These are phyloP conservation scores for Pao palembangensis DNA, from an alignment of 2,113 vertebrate genomes.

Conservation along the genomic window DNA sequence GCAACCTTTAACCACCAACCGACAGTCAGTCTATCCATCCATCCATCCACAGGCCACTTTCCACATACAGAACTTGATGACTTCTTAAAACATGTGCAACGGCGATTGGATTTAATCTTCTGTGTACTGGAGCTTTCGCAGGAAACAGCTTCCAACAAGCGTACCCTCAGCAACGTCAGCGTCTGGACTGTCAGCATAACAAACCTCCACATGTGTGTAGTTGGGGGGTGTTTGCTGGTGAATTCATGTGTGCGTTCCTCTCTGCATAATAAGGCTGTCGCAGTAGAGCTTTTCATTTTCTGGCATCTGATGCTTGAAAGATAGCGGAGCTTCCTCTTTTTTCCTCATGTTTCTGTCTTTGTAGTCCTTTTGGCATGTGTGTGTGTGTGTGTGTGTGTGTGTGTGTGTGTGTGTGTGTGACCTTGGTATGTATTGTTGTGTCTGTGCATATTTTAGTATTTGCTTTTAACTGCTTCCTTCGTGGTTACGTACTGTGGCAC, in stretches of 20 bases:
- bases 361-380: neutral
- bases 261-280: slow-evolving; percentile 5
- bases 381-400: slow-evolving; percentile 3
- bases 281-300: neutral
- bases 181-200: slow-evolving; percentile 24
- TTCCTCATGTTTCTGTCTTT: too few relatives aligned
- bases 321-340: too few relatives aligned
- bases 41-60: slow-evolving; percentile 30
- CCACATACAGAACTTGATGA: slow-evolving; percentile 18
- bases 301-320: slow-evolving; percentile 1
- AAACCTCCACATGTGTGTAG: slow-evolving; percentile 22
- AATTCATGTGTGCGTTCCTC: slow-evolving; percentile 10
- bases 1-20: neutral
- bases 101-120: slow-evolving; percentile 30
- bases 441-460: neutral
- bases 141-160: slow-evolving; percentile 34
- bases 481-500: too few relatives aligned
- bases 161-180: slow-evolving; percentile 22
- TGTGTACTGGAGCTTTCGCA: slow-evolving; percentile 12
- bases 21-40: neutral
- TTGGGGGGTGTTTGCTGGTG: slow-evolving; percentile 8
- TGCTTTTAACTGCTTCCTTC: neutral
- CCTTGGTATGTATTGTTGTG: neutral
- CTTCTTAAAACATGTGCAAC: slow-evolving; percentile 19
- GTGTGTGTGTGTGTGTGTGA: neutral